Evolutionary conservation across 2,797 vertebrate genomes (phyloP), one percentile per base, ranked within the genome.

Genomic region (Tragopan temminckii): DNA sequence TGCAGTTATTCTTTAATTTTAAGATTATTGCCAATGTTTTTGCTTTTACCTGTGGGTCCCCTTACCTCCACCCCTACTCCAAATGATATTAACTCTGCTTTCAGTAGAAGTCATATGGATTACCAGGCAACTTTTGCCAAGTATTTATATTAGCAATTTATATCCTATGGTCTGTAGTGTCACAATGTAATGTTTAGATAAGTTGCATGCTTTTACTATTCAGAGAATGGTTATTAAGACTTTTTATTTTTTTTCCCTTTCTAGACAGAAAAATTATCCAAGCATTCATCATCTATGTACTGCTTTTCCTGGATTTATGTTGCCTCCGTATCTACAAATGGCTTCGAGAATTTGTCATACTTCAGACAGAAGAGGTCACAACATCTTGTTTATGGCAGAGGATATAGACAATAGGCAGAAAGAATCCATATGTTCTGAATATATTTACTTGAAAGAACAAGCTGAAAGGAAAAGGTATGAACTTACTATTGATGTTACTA

Each of bases 261-360:
- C 59, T 91, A 98, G 97, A 94, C 62, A 68, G 85, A 83, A 89
- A 33, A 25, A 80, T 58, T 88, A 88, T 68, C 64, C 72, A 88
- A 80, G 77, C 27, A 90, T 96, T 90, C 97, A 98, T 85, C 80
- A 93, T 35, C 89, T 98, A 5, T 98, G 97, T 59, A 94, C 84
- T 29, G 76, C 79, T 68, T 82, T 87, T 63, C 97, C 97, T 25
- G 70, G 70, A 78, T 95, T 86, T 68, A 58, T 96, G 42, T 71
- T 98, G 62, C 97, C 98, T 50, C 8, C 81, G 70, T 88, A 96
- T 81, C 94, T 98, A 81, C 94, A 90, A 19, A 69, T 97, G 84
- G 97, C 97, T 89, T 98, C 98, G 61, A 97, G 97, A 77, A 71
- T 98, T 35, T 96, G 74, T 85, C 97, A 98, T 85, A 97, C 97